Evolutionary conservation across 2,888 invertebrate genomes (phyloP).

Genomic region (Tiphia femorata): DNA sequence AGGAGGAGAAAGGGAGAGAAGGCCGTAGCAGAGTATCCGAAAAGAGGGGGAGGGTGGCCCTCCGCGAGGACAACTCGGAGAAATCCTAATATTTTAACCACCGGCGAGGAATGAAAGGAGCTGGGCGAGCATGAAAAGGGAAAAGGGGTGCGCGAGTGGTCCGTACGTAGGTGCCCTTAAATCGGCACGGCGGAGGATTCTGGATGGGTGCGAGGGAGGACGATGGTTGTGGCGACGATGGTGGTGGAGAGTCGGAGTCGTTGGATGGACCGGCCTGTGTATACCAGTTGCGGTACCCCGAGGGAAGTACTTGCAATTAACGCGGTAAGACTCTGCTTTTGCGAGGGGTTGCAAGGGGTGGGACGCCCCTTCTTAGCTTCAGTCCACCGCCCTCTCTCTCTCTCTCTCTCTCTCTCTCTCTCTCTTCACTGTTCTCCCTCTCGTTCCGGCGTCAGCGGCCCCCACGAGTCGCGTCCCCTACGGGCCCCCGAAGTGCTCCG

Average conservation of each 20-base stretch:
- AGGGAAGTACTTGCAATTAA: constrained; percentile 62
- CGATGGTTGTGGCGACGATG: constrained; percentile 2
- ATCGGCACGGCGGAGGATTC: constrained; percentile 12
- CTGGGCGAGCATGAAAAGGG: constrained; percentile 53
- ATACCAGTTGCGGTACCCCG: constrained; percentile 52
- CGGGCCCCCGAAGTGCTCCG: constrained; percentile 22
- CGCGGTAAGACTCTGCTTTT: constrained; percentile 55
- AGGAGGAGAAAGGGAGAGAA: neutral
- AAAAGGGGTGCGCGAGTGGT: constrained; percentile 46
- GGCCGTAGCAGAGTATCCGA: constrained; percentile 1
- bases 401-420: constrained; percentile 6
- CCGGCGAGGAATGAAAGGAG: constrained; percentile 51
- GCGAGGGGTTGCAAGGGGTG: no score
- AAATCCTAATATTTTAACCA: constrained; percentile 60
- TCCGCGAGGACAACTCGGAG: constrained; percentile 38
- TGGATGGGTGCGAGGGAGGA: constrained; percentile 18
- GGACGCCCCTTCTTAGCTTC: constrained; percentile 24
- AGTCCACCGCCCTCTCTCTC: neutral
- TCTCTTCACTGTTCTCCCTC: neutral
- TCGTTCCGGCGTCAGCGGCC: neutral
- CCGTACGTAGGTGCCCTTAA: constrained; percentile 41
- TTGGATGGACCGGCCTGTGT: constrained; percentile 32
- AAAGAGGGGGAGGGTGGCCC: constrained; percentile 2
- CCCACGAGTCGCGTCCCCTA: constrained; percentile 18
- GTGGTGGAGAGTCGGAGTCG: constrained; percentile 4